Evolutionary conservation across 2,797 vertebrate species (phyloP), one percentile per base, ranked within the genome.

Genomic region (Sebastes hubbsi): DNA sequence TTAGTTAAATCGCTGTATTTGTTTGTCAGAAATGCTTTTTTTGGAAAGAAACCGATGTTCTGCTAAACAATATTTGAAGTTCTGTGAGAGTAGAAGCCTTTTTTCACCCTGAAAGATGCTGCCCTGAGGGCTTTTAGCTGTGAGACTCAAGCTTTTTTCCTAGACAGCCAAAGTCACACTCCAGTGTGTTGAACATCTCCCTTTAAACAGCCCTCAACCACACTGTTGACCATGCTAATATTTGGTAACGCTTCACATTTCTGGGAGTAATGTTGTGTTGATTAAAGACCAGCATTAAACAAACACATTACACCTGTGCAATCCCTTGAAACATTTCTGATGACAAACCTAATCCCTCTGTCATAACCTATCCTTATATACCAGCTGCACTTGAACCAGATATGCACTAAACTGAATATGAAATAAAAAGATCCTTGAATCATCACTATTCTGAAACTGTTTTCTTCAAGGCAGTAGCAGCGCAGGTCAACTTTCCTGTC

Each of bases 221-320:
- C 71, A 77, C 13, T 78, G 81, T 86, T 78, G 66, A 77, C 81
- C 58, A 5, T 83, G 72, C 46, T 65, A 77, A 73, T 86, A 78
- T 85, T 89, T 88, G 71, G 52, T 69, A 54, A 70, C 27, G 2
- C 16, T 61, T 74, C 9, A 46, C 27, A 75, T 80, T 42, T 42
- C 72, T 61, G 38, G 14, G n/a, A 5, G 1, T 63, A 25, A 69
- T 58, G 34, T 56, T 72, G 52, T 75, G 66, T 75, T 67, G 29
- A 71, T 81, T 46, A 42, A 74, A 80, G 54, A 63, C 61, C 27
- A 36, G 13, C n/a, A 36, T 13, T 46, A 54, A 81, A 70, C 42
- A 76, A 54, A 38, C 14, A 27, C 20, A 56, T 32, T 64, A 25
- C 22, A 80, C 6, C n/a, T 60, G 30, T 25, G 5, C 30, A 42